Evolutionary conservation across 2,113 vertebrate genomes (phyloP).

Genomic region (Pollimyrus isidori): DNA sequence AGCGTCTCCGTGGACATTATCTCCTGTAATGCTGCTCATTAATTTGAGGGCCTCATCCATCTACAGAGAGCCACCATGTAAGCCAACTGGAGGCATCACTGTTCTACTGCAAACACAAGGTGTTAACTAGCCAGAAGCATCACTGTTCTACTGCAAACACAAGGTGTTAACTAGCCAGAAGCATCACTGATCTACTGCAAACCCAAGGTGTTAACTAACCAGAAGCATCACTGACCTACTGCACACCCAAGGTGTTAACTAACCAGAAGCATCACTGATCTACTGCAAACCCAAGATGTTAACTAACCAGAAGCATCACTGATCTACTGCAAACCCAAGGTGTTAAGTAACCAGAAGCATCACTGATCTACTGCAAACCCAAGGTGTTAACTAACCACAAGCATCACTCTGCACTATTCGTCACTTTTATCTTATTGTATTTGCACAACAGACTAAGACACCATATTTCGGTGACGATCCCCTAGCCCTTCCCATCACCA

Average conservation of each 20-base stretch:
- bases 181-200: too few relatives aligned
- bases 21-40: background rate
- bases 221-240: too few relatives aligned
- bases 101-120: background rate
- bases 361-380: too few relatives aligned
- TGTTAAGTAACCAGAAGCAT: background rate
- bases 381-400: background rate
- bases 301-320: background rate
- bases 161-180: background rate
- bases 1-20: background rate
- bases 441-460: background rate
- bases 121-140: background rate
- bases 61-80: background rate
- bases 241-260: too few relatives aligned
- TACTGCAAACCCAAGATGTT: background rate
- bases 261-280: background rate
- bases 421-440: background rate
- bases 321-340: background rate
- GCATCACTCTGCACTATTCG: background rate
- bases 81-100: background rate
- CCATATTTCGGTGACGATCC: background rate
- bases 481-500: background rate
- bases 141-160: background rate
- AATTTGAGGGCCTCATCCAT: background rate
- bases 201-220: background rate